Base-by-base conservation (phyloP, 2,797 vertebrate species). In the Poeciliopsis paucimaculata region DNA sequence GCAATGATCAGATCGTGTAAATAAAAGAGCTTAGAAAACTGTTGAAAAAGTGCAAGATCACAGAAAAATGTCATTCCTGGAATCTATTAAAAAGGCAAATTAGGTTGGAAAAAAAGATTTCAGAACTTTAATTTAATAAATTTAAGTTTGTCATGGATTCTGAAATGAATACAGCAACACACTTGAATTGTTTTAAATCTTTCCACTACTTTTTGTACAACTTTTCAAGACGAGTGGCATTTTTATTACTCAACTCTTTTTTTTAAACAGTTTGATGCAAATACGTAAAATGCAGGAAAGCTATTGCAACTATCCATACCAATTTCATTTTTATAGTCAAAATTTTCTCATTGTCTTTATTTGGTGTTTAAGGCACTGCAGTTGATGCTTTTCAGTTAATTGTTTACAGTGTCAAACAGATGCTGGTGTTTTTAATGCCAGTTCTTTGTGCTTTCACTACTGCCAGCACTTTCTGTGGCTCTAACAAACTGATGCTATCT, bases 1-100 rank as follows among this genome's bases (percentile, higher is more conserved):
- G 74, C 45, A 82, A 82, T 90, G 87, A 89, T 80, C 41, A 62
- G 87, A 89, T 90, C 51, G 72, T 66, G 64, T 10, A 53, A 78
- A 81, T 75, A 47, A 81, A 85, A 49, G 18, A 77, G 83, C 66
- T 78, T 82, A 79, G 1, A 73, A 49, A 72, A 28, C 53, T 75
- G 76, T 28, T 20, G 75, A 81, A 77, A 75, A 28, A 6, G 62
- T 10, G 60, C 66, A 20, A 11, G 46, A 77, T 60, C 47, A 77
- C 10, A 66, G 26, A 57, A 10, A 75, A 77, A 73, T 5, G 0
- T 18, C 1, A 60, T 64, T 64, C 16, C 31, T 62, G 60, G 60
- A 28, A 34, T 64, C 36, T 18, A 68, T 13, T 41, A 39, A 41
- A 26, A 68, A 11, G 11, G 23, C 10, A 1, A 68, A 41, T 68